Conservation (phyloP, 2,888 invertebrate species). For the Coronaproctus castanopsis region DNA sequence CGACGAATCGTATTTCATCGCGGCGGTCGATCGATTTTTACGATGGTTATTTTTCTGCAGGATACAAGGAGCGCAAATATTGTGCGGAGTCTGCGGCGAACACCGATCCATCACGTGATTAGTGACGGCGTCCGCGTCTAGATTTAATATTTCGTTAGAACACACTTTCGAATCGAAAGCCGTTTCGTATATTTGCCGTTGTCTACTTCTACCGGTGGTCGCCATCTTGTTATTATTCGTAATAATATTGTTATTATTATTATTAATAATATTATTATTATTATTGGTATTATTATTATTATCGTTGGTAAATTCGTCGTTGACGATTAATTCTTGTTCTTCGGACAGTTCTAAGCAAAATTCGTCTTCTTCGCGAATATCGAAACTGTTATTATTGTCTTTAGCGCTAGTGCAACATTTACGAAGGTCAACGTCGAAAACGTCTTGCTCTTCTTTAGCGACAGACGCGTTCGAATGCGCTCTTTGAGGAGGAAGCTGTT, state of each 20-base stretch:
- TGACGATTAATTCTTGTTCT: not conserved
- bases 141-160: conserved; percentile 24
- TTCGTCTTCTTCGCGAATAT: conserved; percentile 11
- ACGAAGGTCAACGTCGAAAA: too few species aligned
- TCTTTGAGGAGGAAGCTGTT: not conserved
- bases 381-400: conserved; percentile 4
- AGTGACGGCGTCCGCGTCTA: conserved; percentile 12
- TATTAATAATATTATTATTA: too few species aligned
- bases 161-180: conserved; percentile 74
- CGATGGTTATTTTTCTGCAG: conserved; percentile 9
- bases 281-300: too few species aligned
- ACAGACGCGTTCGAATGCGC: not conserved
- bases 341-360: not conserved
- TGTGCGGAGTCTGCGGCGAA: conserved; percentile 10
- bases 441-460: too few species aligned
- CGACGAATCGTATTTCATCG: conserved; percentile 2
- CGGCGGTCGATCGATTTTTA: not conserved
- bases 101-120: conserved; percentile 10
- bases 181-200: conserved; percentile 63
- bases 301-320: not conserved
- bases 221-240: conserved; percentile 7
- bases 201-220: too few species aligned
- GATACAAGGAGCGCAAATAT: conserved; percentile 5
- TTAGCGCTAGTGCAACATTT: too few species aligned
- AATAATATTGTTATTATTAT: too few species aligned